Evolutionary conservation across 2,888 invertebrate genomes (phyloP).

Genomic region (Agelastica alni): DNA sequence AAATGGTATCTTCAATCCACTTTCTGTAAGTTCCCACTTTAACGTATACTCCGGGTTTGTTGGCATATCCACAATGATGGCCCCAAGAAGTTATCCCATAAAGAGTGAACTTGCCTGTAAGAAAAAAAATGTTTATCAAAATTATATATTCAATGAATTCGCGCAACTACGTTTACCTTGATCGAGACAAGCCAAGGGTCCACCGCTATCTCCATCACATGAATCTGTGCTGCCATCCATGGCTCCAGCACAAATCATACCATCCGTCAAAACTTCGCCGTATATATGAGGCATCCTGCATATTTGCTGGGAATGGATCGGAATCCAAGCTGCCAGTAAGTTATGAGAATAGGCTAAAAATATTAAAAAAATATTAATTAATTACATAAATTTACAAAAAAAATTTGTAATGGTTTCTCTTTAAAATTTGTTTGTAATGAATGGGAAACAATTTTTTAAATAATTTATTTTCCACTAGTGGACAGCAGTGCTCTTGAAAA

Average conservation of each 20-base stretch:
- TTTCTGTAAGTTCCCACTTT: constrained; percentile 66
- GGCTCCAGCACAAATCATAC: constrained; percentile 82
- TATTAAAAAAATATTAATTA: background rate
- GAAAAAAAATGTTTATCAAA: constrained; percentile 12
- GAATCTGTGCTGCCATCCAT: constrained; percentile 76
- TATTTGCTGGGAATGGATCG: constrained; percentile 65
- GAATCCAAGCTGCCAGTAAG: constrained; percentile 71
- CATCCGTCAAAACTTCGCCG: constrained; percentile 66
- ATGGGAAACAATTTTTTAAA: too few species aligned
- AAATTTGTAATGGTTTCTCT: too few species aligned
- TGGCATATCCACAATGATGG: constrained; percentile 72
- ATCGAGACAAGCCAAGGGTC: constrained; percentile 75
- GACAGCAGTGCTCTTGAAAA: too few species aligned
- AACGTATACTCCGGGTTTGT: constrained; percentile 77
- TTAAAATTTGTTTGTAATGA: too few species aligned
- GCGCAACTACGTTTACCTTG: too few species aligned
- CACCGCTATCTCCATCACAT: constrained; percentile 84
- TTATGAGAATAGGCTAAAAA: constrained; percentile 64
- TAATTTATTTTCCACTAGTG: too few species aligned
- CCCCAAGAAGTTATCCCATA: constrained; percentile 80
- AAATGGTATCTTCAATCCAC: constrained; percentile 68
- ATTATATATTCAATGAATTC: too few species aligned
- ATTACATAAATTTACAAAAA: too few species aligned
- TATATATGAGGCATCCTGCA: constrained; percentile 72
- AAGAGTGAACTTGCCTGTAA: constrained; percentile 66